Base-by-base conservation (phyloP, 2,113 vertebrate species). In the Origma solitaria region DNA sequence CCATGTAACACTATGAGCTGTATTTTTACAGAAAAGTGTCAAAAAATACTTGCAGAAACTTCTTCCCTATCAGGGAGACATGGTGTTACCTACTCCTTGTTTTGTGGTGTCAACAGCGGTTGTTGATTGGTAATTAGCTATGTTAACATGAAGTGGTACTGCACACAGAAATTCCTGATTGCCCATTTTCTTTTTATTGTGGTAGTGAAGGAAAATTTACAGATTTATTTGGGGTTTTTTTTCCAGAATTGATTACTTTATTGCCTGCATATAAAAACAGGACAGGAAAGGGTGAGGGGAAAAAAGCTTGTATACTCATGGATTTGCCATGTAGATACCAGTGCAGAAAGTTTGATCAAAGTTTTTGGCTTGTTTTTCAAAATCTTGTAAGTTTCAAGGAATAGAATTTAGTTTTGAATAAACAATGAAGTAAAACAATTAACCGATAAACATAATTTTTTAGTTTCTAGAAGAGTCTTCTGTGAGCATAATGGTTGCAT, bases 11-110 rank as follows among this genome's bases (percentile, higher is more conserved):
- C 11, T 21, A 0, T 12, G 31, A 30, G 16, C 2, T 42, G 4
- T 0, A 6, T 30, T 71, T 28, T 51, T 51, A 21, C 7, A 24
- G 13, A 45, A 35, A 22, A 40, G 7, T 4, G 6, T 75, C 9
- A 44, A 9, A 44, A 73, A 33, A 5, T 14, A 22, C 3, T 57
- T 45, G 15, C 16, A 66, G 40, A 15, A 62, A 28, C 12, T 21
- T 33, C 4, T 47, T 90, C 11, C 2, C 2, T 23, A 0, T 1
- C 45, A 51, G 5, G 22, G 17, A 50, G 35, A 7, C 0, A 0
- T 20, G 33, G 11, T 31, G 31, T 51, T 81, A 18, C 10, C 17
- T 54, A 0, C 20, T 50, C 0, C 12, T 87, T 1, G 0, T 2
- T 30, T 65, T 23, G 18, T 23, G 19, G 4, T 66, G 40, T 24